phyloP scores from a whole-genome alignment of 2,888 invertebrate species.

The Agrotis clavis region DNA sequence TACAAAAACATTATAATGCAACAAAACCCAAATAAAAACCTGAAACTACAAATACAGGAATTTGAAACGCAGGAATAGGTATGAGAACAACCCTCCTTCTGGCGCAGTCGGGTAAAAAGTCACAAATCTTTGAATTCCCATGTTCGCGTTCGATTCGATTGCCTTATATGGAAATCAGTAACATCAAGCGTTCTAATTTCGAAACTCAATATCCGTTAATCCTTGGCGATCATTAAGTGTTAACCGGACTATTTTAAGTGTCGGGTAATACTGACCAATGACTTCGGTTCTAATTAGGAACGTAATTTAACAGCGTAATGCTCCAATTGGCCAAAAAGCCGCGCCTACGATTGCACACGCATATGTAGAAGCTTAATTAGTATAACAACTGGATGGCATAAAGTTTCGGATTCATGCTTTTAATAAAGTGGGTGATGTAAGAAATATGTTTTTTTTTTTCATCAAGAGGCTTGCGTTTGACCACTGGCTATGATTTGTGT shows the following conservation, averaged over 20 bases:
- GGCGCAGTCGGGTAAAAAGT: background rate
- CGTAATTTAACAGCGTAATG: slow-evolving; percentile 68
- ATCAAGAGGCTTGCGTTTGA: no score
- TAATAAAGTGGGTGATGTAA: background rate
- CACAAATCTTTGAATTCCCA: background rate
- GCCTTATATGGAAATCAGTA: slow-evolving; percentile 18
- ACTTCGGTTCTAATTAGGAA: slow-evolving; percentile 55
- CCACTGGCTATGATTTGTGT: no score
- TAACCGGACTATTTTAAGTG: slow-evolving; percentile 51
- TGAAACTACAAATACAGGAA: background rate
- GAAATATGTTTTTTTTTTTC: no score
- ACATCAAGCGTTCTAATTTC: slow-evolving; percentile 34
- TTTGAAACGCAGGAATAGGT: no score
- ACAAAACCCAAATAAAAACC: no score
- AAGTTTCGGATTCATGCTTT: background rate
- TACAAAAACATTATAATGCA: no score
- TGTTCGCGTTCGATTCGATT: background rate
- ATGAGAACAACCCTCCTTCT: no score
- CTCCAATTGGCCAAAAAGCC: slow-evolving; percentile 57
- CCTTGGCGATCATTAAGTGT: slow-evolving; percentile 41
- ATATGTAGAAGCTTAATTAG: slow-evolving; percentile 7
- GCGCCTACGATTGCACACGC: slow-evolving; percentile 38
- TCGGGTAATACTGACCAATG: slow-evolving; percentile 36
- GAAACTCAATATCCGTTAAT: slow-evolving; percentile 44
- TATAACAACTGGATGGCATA: background rate